Evolutionary conservation across 2,113 vertebrate genomes (phyloP).

Genomic region (Dasyprocta punctata): DNA sequence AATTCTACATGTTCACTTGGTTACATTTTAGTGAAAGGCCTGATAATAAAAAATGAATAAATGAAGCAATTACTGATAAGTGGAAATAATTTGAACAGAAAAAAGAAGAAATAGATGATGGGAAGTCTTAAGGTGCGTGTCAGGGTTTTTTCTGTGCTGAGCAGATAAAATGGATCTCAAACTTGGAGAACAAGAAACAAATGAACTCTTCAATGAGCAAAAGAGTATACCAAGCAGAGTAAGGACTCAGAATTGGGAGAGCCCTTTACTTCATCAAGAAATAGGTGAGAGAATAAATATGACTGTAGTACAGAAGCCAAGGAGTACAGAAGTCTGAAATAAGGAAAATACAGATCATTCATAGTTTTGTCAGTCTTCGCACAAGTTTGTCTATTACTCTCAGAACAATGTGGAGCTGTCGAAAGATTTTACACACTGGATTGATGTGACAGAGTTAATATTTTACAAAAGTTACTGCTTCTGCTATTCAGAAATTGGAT

Average conservation of each 20-base stretch:
- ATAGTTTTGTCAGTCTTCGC: neutral
- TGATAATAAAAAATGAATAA: neutral
- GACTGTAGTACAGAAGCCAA: neutral
- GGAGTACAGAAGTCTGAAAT: neutral
- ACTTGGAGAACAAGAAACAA: neutral
- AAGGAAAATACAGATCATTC: neutral
- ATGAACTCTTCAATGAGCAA: neutral
- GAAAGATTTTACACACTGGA: neutral
- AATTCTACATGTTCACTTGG: neutral
- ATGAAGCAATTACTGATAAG: neutral
- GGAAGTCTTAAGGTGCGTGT: neutral
- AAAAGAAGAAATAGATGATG: neutral
- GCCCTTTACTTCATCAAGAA: neutral
- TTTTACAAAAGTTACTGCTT: neutral
- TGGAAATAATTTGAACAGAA: neutral
- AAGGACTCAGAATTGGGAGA: neutral
- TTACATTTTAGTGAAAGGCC: neutral
- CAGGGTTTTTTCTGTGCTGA: neutral
- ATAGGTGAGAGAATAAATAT: neutral
- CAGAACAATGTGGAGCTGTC: neutral
- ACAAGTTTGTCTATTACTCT: neutral
- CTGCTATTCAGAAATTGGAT: neutral
- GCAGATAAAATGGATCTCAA: neutral
- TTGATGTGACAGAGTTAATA: neutral
- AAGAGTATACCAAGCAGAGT: neutral